These are phyloP conservation scores for Yasuhikotakia modesta DNA, from an alignment of 2,797 vertebrate genomes.

Conservation along the genomic window DNA sequence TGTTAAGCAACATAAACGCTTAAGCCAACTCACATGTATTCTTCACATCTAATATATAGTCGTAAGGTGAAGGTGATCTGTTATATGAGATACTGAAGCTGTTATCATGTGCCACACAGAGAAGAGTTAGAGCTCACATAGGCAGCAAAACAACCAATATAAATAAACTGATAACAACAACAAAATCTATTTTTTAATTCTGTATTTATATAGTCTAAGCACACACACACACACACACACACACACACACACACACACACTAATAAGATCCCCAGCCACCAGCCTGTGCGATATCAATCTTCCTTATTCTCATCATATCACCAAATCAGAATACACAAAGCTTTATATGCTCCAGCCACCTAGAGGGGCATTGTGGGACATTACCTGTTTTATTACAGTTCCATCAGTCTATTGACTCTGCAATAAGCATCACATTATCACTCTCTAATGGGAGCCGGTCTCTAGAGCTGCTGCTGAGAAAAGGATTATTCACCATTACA, in stretches of 20 bases:
- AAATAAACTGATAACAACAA: no score
- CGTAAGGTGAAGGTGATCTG: no score
- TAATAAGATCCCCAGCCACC: constrained; percentile 3
- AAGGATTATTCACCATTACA: constrained; percentile 17
- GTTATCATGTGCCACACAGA: no score
- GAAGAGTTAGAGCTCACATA: no score
- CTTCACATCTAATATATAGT: no score
- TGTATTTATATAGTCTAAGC: no score
- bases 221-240: no score
- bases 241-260: neutral
- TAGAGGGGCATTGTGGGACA: constrained; percentile 67
- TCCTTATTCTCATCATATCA: neutral
- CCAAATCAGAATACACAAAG: constrained; percentile 3
- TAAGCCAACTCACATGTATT: no score
- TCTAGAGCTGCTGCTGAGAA: constrained; percentile 35
- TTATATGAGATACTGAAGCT: no score
- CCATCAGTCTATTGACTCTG: constrained; percentile 66
- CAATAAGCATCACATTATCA: constrained; percentile 68
- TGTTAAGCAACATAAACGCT: no score
- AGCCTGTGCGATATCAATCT: neutral
- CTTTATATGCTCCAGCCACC: constrained; percentile 10
- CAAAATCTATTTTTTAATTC: no score
- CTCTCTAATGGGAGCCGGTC: constrained; percentile 57
- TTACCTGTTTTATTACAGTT: constrained; percentile 76
- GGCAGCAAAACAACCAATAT: no score